Base-by-base conservation (phyloP, 2,797 vertebrate genomes). In the Synanceia verrucosa region DNA sequence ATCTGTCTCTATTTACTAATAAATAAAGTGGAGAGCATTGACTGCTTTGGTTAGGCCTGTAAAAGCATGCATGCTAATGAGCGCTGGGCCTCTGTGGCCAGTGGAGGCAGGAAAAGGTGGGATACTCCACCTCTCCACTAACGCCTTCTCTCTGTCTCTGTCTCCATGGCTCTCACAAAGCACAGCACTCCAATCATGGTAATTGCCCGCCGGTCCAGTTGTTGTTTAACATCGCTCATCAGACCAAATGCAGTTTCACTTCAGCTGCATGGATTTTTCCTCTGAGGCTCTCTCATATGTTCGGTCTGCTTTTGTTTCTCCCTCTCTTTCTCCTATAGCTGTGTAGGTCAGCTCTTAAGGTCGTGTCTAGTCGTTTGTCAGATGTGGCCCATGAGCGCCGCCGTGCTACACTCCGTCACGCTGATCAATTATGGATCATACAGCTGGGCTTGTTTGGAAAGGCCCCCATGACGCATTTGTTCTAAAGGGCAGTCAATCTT, bases 1-100 rank as follows among this genome's bases (percentile, higher is more conserved):
- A 96, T 96, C 95, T 95, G 94, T 98, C 96, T 97, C 95, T 95
- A 95, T 96, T 97, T 93, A 95, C 96, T 96, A 96, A 98, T 97
- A 98, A 97, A 98, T 97, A 97, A 98, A 97, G 95, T 96, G 94
- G 93, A 94, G 92, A 87, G 90, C 96, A 97, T 96, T 93, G 96
- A 97, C 94, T 94, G 93, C 92, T 95, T 94, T 90, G 93, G 91
- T 93, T 86, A 79, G 90, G 94, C 95, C 95, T 94, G 96, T 97
- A 95, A 96, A 96, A 97, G 96, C 94, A 95, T 87, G 94, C 96
- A 97, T 96, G 93, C 93, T 96, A 96, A 97, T 96, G 95, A 97
- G 95, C 93, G 82, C 91, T 93, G 91, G 86, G 92, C 93, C 93
- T 92, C 92, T 82, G 95, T 84, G 95, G 87, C 90, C 91, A 88